Evolutionary conservation across 2,888 invertebrate genomes (phyloP), one percentile per base, ranked within the genome.

Genomic region (Agriopis marginaria): DNA sequence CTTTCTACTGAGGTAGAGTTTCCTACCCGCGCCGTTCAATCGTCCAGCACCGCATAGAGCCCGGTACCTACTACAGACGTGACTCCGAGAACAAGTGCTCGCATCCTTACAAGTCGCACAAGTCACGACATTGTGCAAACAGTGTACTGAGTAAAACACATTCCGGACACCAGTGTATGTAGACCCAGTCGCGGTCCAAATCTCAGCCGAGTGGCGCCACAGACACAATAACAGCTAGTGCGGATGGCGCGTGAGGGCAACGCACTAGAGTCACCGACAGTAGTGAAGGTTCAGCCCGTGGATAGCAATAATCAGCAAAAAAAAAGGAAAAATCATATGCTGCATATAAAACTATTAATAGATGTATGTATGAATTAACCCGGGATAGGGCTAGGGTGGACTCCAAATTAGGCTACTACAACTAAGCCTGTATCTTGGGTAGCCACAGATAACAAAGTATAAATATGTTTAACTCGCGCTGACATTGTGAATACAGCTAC

Each of bases 171-270:
- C 7, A 1, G 7, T 8, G n/a, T 9, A 14, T 53, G 53, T 53
- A 14, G 32, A 39, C 53, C n/a, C n/a, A n/a, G 8, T 40, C 54
- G 54, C 56, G 12, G 11, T 64, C 56, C 63, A 64, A n/a, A 64
- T 64, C 63, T 49, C 17, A 47, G 2, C 32, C 0, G 56, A 64
- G 63, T 64, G 49, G 40, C 63, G 54, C 54, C 54, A 54, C 54
- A 54, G 53, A 53, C 4, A 0, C 4, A 32, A 12, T 7, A 12
- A 39, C 32, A 53, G 32, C 39, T 12, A 6, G 12, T 11, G 10
- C 11, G 4, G 10, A 23, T 23, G 51, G 10, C 23, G 17, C 51
- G 14, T 47, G 23, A 10, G 4, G 51, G 17, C 1, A 8, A 50
- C 50, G 5, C 8, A 50, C 9, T 50, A 50, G 8, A 7, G 8